Conservation (phyloP, 2,797 vertebrate genomes). For the Neosilurus hyrtlii region DNA sequence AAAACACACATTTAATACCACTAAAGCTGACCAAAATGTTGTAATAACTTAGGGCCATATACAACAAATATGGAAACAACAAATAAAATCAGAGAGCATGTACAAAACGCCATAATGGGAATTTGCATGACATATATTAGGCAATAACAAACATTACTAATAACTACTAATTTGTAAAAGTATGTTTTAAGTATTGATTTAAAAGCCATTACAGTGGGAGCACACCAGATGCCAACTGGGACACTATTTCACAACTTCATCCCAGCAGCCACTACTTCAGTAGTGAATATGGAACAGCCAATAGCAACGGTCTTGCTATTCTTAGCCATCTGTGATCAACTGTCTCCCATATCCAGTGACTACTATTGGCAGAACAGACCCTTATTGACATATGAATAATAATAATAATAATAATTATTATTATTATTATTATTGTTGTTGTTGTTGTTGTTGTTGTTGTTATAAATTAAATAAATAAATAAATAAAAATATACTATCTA, state of each 20-base stretch:
- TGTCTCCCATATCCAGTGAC: neutral
- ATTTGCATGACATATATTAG: neutral
- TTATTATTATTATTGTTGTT: too few species aligned
- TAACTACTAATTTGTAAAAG: neutral
- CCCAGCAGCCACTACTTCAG: neutral
- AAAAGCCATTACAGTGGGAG: neutral
- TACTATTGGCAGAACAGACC: neutral
- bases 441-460: too few species aligned
- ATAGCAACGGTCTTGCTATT: neutral
- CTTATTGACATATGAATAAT: neutral
- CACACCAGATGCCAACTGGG: neutral
- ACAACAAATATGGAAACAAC: neutral
- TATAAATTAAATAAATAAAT: too few species aligned
- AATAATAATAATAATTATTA: too few species aligned
- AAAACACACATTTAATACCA: neutral
- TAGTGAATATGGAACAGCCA: neutral
- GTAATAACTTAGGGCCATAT: neutral
- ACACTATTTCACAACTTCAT: neutral
- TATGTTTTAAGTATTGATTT: neutral
- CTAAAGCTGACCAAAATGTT: neutral
- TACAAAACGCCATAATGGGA: neutral
- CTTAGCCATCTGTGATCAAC: neutral
- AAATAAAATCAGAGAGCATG: neutral
- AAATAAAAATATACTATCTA: too few species aligned
- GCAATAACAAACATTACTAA: neutral